Evolutionary conservation across 2,797 vertebrate genomes (phyloP), one percentile per base, ranked within the genome.

Genomic region (Avahi laniger): DNA sequence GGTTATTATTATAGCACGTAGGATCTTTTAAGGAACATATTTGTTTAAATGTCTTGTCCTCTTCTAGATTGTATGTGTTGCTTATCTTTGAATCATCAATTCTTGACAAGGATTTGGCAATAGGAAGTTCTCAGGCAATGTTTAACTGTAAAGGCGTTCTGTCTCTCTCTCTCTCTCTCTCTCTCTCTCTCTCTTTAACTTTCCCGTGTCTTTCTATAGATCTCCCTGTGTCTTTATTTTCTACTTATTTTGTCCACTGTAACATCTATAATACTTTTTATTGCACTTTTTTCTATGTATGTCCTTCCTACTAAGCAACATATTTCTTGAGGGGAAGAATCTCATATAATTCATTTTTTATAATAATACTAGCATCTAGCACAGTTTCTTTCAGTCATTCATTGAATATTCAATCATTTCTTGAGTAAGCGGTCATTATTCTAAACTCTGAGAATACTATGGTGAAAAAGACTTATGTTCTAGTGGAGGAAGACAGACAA

Each of bases 41-140:
- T 15, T 6, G 14, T 91, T 93, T 88, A 79, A 91, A 52, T 38
- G 7, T 65, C 28, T 76, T 75, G 13, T 86, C 33, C 35, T n/a
- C 61, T 93, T 70, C 48, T 54, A 43, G 43, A 67, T 20, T 76
- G 38, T 93, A 87, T 59, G 63, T 52, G 26, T 89, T 88, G 38
- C 11, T 84, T 75, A 76, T 69, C 52, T 63, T 70, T 78, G 17
- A 87, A 50, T 88, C 5, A 46, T 26, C 72, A 87, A 2, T 93
- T 93, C 72, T 91, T 95, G n/a, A 24, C 57, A 75, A 46, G 50
- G 30, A 46, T 83, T 91, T 91, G 70, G n/a, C 48, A 79, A 67
- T 79, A 79, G 30, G 84, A 91, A 33, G 8, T 89, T 93, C 57
- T 91, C 87, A 91, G 72, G 33, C 24, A 20, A 46, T 61, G 26